Evolutionary conservation across 2,888 invertebrate species (phyloP), one percentile per base, ranked within the genome.

Genomic region (Nycteola revayana): DNA sequence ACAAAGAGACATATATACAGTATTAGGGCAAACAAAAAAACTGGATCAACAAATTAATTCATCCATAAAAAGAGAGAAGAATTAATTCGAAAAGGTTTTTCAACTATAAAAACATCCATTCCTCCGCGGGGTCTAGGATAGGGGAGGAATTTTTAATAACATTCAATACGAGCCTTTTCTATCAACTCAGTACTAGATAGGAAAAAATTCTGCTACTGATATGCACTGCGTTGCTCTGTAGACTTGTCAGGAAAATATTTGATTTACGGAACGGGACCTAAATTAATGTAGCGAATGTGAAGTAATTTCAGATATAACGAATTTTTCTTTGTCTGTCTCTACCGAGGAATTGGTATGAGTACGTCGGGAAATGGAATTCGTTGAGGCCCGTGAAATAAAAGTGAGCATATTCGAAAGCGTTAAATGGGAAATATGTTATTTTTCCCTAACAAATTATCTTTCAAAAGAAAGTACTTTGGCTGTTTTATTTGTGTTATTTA

Each of bases 71-170:
- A 42, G 45, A 28, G 30, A 31, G 34, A 31, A 35, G 32, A 42
- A 59, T 47, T 59, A 45, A 42, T 55, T 48, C 41, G 17, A 36
- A 42, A 49, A 45, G 38, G 43, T 55, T 55, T 49, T 46, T 50
- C 50, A 51, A 49, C 43, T 50, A 47, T 45, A 41, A 50, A 55
- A 56, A 50, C 45, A 51, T 55, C 32, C 41, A 25, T 39, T 35
- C 22, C 34, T 49, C 42, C 41, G 39, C 47, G 35, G 47, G 36
- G 30, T n/a, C n/a, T 21, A 14, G 44, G 32, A 42, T 38, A 42
- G 49, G 61, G 59, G 49, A 64, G 66, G 77, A 77, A 77, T 78
- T 77, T 79, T 77, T 77, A 79, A 78, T 77, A 77, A 67, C 66
- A 66, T 65, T 62, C 64, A 60, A 68, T 71, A 71, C 64, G 63